A percentile compares a stretch with the other conserved stretches of the same genome.
Evolutionary conservation across 2,113 vertebrate species (phyloP).

Genomic region (Odontophorus gujanensis): DNA sequence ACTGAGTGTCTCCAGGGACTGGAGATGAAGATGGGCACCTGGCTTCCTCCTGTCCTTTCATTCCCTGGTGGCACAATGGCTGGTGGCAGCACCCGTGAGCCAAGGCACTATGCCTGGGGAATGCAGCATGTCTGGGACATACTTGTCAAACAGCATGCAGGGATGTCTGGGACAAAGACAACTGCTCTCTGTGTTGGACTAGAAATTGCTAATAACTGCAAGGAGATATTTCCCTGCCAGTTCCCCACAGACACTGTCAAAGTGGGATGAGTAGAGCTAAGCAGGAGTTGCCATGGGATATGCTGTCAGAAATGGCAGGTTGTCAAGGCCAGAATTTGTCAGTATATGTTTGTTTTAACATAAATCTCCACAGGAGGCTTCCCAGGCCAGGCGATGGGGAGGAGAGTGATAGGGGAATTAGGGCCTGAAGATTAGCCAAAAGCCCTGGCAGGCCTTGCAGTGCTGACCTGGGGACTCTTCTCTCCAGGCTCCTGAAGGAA

Average conservation of each 20-base stretch:
- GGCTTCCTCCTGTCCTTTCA: not conserved
- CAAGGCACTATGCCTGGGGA: not conserved
- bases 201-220: conserved; percentile 6
- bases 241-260: not conserved
- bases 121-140: not conserved
- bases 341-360: not conserved
- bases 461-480: not conserved
- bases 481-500: not conserved
- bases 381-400: not conserved
- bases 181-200: accelerated
- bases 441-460: not conserved
- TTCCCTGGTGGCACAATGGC: not conserved
- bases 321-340: not conserved
- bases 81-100: not conserved
- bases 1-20: too few species aligned
- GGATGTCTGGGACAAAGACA: not conserved
- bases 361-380: not conserved
- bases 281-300: not conserved
- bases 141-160: accelerated
- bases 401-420: not conserved
- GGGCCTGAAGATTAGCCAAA: not conserved
- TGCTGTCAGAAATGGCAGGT: not conserved
- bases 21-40: not conserved
- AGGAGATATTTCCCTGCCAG: not conserved
- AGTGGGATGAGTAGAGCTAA: not conserved